These are phyloP conservation scores for Oplegnathus fasciatus DNA, from an alignment of 2,113 vertebrate species.

Conservation along the genomic window DNA sequence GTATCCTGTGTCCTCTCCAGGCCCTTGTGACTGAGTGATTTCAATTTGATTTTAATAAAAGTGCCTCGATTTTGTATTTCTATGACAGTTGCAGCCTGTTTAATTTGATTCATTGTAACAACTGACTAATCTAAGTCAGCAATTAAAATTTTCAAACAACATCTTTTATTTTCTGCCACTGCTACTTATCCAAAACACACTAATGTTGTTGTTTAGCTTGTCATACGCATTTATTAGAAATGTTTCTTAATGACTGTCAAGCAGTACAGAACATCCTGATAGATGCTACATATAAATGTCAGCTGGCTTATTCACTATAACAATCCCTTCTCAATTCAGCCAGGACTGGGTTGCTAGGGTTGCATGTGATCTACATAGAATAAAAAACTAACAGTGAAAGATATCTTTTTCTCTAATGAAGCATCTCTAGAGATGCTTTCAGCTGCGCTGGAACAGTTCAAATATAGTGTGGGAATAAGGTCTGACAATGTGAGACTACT, in stretches of 20 bases:
- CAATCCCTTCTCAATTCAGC: neutral
- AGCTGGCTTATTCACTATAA: constrained; percentile 9
- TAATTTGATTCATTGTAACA: constrained; percentile 1
- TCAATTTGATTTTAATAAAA: constrained; percentile 18
- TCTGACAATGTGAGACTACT: constrained; percentile 60
- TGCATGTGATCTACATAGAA: constrained; percentile 34
- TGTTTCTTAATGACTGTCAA: constrained; percentile 8
- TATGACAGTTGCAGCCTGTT: neutral
- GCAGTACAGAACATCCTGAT: neutral
- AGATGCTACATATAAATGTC: constrained; percentile 16
- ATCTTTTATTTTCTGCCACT: neutral
- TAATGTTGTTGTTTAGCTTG: neutral
- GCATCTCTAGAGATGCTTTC: constrained; percentile 39
- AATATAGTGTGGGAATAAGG: constrained; percentile 53
- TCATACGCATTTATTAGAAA: neutral
- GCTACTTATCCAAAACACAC: neutral
- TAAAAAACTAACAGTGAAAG: constrained; percentile 32
- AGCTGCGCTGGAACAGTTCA: constrained; percentile 24
- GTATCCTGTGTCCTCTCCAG: neutral
- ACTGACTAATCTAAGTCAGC: neutral
- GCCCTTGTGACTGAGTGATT: constrained; percentile 17
- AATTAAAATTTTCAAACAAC: neutral
- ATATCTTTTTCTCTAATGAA: constrained; percentile 58
- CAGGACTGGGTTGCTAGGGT: neutral
- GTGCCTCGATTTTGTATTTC: neutral